These are phyloP conservation scores for Pseudomyrmex sp. DNA, from an alignment of 1,140 invertebrate species.

Conservation along the genomic window DNA sequence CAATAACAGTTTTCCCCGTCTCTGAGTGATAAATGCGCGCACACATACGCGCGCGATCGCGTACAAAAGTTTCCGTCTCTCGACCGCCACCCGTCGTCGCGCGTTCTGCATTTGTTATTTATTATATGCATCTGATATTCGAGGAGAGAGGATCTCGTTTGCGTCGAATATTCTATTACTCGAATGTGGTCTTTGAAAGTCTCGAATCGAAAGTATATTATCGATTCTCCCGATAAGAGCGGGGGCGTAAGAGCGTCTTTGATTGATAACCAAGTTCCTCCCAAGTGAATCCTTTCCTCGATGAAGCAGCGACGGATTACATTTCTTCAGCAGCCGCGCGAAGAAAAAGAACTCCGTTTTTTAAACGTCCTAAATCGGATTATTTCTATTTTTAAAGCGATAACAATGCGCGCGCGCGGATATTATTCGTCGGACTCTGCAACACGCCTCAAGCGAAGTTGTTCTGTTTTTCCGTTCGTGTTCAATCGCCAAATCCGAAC, in stretches of 20 bases:
- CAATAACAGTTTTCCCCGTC: neutral
- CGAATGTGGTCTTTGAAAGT: neutral
- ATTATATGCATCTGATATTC: too few relatives aligned
- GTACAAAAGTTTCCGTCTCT: neutral
- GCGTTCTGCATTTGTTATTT: neutral
- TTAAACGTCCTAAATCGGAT: too few relatives aligned
- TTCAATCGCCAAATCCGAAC: neutral
- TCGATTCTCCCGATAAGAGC: neutral
- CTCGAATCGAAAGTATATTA: neutral
- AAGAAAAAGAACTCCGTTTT: too few relatives aligned
- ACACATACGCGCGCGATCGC: neutral
- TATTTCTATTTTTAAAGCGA: too few relatives aligned
- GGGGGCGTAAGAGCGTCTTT: neutral
- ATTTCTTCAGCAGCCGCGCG: too few relatives aligned
- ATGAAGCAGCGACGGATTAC: too few relatives aligned
- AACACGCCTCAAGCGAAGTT: neutral
- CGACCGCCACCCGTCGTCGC: too few relatives aligned
- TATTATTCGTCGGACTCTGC: too few relatives aligned
- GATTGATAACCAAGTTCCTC: neutral
- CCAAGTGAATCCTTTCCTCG: neutral
- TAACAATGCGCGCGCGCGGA: too few relatives aligned
- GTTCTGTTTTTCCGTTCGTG: neutral
- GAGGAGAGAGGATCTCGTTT: neutral
- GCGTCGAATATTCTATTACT: neutral
- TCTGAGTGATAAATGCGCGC: neutral